Evolutionary conservation across 1,140 invertebrate genomes (phyloP), one percentile per base, ranked within the genome.

Genomic region (Drosophila melanica): DNA sequence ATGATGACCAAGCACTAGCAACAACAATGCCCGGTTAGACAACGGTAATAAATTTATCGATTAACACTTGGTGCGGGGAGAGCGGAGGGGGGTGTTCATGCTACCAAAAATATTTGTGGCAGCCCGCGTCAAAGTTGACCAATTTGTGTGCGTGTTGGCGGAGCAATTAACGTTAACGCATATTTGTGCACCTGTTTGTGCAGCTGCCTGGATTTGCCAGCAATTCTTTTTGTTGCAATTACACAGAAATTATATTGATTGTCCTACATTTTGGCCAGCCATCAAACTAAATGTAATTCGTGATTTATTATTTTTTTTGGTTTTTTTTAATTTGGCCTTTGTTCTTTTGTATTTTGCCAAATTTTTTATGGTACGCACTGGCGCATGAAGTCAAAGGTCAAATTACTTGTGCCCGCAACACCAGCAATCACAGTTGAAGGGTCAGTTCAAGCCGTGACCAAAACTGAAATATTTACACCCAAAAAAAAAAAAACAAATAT

Each of bases 341-440:
- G 42, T 45, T 14, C 3, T 35, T 47, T 27, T 27, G 27, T 44
- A 53, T 27, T 66, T 60, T 27, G 33, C 39, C 30, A 75, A 72
- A 70, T 27, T 16, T 57, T n/a, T 68, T 78, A 55, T 68, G 23
- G 44, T 41, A 66, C 7, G 55, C 79, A 89, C 50, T 87, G 85
- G 80, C 77, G 75, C 81, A 77, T 63, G 63, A 69, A 81, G 66
- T 39, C 55, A 90, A 89, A 89, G 84, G 84, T 89, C 84, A 89
- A 70, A 68, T 45, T 59, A 35, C 58, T 70, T 71, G 66, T 74
- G 39, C 48, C 45, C 41, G 42, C 62, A 16, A 27, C 53, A 66
- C 44, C 47, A 51, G 8, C 4, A 14, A 33, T 0, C 14, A 12
- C 23, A 20, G 35, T 23, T 47, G 71, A 74, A 35, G 64, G 47